Conservation (phyloP, 1,140 invertebrate genomes). For the Drosophila pectinifera region DNA sequence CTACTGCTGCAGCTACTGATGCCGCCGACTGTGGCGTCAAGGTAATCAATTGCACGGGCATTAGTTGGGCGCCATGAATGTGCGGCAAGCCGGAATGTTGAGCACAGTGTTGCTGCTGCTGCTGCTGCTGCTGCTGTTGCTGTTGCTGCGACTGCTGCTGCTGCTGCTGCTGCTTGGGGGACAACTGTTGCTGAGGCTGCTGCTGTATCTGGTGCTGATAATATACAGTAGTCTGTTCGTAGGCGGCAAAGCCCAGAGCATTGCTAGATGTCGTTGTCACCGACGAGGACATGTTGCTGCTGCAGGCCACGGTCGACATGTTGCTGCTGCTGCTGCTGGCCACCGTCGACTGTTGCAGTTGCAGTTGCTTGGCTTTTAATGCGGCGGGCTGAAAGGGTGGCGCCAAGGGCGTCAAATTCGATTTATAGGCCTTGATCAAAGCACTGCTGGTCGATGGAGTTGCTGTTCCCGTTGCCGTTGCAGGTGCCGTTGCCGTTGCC, state of each 20-base stretch:
- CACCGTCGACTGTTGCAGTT: constrained; percentile 41
- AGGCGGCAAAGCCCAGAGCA: constrained; percentile 51
- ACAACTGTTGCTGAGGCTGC: constrained; percentile 59
- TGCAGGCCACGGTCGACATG: constrained; percentile 22
- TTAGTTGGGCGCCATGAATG: constrained; percentile 67
- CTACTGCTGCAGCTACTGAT: constrained; percentile 27
- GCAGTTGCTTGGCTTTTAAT: constrained; percentile 50
- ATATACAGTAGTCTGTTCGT: constrained; percentile 75
- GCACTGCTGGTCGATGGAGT: constrained; percentile 46
- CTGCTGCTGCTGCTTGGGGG: constrained; percentile 52
- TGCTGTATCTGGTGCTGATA: constrained; percentile 68
- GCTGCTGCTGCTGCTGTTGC: constrained; percentile 40
- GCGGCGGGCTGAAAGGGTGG: constrained; percentile 78
- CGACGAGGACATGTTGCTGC: constrained; percentile 28
- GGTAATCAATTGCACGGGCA: constrained; percentile 72
- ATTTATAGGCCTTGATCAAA: constrained; percentile 75
- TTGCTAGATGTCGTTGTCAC: constrained; percentile 36
- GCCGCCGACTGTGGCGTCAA: constrained; percentile 48
- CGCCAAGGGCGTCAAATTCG: constrained; percentile 76
- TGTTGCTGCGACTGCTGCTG: constrained; percentile 50
- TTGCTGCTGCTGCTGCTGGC: constrained; percentile 29
- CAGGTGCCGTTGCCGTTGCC: not conserved
- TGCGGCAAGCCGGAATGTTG: constrained; percentile 72
- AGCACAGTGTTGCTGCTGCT: constrained; percentile 56
- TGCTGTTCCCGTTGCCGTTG: constrained; percentile 12